phyloP scores from a whole-genome alignment of 2,888 invertebrate species.

The Unio delphinus region DNA sequence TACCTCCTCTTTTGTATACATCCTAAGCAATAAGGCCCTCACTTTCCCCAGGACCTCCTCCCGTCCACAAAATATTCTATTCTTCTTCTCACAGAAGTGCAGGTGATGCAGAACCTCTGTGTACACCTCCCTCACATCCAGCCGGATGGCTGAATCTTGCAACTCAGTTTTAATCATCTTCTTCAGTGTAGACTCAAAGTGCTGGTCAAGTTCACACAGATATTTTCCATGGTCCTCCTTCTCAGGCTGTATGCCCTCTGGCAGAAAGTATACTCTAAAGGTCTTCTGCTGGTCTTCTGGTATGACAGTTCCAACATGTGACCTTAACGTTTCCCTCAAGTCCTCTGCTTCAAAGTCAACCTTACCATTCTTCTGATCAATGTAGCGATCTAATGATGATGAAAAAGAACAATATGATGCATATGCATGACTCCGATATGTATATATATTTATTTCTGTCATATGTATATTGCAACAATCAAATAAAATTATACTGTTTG shows the following conservation, averaged over 20 bases:
- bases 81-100: slow-evolving; percentile 32
- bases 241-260: slow-evolving; percentile 23
- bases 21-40: slow-evolving; percentile 13
- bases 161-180: slow-evolving; percentile 41
- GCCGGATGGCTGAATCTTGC: slow-evolving; percentile 6
- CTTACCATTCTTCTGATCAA: slow-evolving; percentile 41
- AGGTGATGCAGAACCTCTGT: slow-evolving; percentile 53
- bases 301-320: slow-evolving; percentile 33
- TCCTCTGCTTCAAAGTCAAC: slow-evolving; percentile 47
- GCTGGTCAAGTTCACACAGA: slow-evolving; percentile 39
- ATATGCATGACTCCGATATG: background rate
- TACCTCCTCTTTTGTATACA: slow-evolving; percentile 2
- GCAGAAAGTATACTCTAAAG: slow-evolving; percentile 46
- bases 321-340: slow-evolving; percentile 39
- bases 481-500: no score
- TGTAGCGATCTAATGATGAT: slow-evolving; percentile 37
- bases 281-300: slow-evolving; percentile 27
- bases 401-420: slow-evolving; percentile 8
- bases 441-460: no score
- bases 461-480: no score
- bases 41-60: slow-evolving; percentile 34
- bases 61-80: slow-evolving; percentile 48
- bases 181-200: slow-evolving; percentile 41
- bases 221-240: slow-evolving; percentile 33
- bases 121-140: slow-evolving; percentile 28